Conservation (phyloP, 2,113 vertebrate genomes). For the Burhinus bistriatus region DNA sequence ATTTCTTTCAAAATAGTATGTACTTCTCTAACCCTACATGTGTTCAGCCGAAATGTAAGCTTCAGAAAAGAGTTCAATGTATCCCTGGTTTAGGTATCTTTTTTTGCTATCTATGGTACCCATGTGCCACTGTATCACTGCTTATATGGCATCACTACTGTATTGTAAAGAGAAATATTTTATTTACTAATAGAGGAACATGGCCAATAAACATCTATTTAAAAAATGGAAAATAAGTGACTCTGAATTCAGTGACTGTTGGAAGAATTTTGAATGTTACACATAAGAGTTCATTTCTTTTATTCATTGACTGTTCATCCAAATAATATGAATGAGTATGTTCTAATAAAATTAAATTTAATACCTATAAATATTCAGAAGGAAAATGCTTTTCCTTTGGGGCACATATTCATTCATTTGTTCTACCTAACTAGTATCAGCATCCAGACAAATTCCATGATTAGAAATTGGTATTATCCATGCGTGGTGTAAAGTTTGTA, state of each 20-base stretch:
- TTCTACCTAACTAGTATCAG: background rate
- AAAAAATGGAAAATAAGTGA: slow-evolving; percentile 12
- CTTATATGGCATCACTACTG: background rate
- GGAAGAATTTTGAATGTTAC: slow-evolving; percentile 16
- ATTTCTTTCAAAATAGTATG: background rate
- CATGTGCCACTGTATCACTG: background rate
- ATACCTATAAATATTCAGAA: slow-evolving; percentile 50
- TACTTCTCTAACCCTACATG: background rate
- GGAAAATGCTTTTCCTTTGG: slow-evolving; percentile 24
- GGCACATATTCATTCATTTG: slow-evolving; percentile 20
- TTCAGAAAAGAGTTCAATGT: background rate
- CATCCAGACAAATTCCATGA: slow-evolving; percentile 3
- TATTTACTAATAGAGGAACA: background rate
- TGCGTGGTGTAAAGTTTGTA: background rate
- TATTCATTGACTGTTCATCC: background rate
- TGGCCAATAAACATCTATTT: background rate
- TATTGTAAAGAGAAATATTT: background rate
- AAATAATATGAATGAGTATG: background rate
- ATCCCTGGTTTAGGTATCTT: background rate
- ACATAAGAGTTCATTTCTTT: slow-evolving; percentile 12
- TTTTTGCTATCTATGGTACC: background rate
- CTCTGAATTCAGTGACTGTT: background rate
- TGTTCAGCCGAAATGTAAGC: background rate
- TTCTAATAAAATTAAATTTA: slow-evolving; percentile 30
- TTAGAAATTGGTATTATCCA: background rate